Conservation (phyloP, 2,797 vertebrate species). For the Ambastaia sidthimunki region DNA sequence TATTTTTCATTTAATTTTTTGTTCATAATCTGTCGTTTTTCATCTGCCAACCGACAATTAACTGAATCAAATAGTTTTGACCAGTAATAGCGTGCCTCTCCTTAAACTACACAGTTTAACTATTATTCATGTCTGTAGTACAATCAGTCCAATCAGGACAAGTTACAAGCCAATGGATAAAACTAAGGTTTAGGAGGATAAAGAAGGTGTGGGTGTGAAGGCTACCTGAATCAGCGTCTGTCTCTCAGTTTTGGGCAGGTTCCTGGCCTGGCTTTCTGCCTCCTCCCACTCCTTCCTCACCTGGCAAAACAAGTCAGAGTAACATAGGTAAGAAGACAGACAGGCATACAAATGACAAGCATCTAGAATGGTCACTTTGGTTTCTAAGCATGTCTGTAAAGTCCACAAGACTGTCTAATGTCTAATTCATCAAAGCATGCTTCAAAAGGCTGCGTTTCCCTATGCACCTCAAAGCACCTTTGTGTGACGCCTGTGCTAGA, state of each 20-base stretch:
- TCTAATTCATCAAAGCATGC: too few species aligned
- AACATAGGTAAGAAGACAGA: not conserved
- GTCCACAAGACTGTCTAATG: too few species aligned
- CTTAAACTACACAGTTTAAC: not conserved
- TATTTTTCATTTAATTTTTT: too few species aligned
- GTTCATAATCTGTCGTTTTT: too few species aligned
- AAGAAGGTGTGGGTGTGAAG: slow-evolving; percentile 55
- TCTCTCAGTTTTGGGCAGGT: slow-evolving; percentile 93
- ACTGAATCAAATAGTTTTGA: too few species aligned
- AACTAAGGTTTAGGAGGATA: not conserved
- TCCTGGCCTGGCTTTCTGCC: slow-evolving; percentile 93
- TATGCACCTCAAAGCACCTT: not conserved
- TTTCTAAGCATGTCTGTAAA: too few species aligned
- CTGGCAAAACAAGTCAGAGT: slow-evolving; percentile 66
- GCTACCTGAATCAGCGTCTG: slow-evolving; percentile 95
- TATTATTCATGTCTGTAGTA: not conserved
- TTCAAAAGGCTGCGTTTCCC: not conserved
- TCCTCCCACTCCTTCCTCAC: slow-evolving; percentile 99
- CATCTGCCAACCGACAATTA: too few species aligned
- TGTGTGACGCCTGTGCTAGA: not conserved
- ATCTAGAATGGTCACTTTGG: not conserved
- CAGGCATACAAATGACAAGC: not conserved
- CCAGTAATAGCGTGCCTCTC: not conserved
- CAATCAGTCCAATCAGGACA: not conserved
- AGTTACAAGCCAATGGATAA: not conserved